Conservation (phyloP, 2,797 vertebrate species). For the Aldrovandia affinis region DNA sequence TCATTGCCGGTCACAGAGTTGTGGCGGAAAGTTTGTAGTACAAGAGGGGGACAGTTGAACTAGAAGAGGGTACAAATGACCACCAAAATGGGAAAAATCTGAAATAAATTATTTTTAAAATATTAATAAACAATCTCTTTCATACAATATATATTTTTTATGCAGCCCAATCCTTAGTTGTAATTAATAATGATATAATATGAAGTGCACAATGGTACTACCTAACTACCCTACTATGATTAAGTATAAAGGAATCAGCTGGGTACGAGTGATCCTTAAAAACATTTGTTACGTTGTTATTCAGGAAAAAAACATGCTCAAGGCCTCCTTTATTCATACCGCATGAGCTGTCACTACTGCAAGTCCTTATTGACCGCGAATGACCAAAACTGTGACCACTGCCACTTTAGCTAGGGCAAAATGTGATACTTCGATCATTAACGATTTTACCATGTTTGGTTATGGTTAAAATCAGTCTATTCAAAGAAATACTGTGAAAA, state of each 20-base stretch:
- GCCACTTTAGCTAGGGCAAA: neutral
- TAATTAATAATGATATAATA: neutral
- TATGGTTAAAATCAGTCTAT: no score
- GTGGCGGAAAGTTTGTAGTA: no score
- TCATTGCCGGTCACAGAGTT: no score
- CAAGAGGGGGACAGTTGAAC: no score
- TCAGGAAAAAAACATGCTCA: no score
- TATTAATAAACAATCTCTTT: neutral
- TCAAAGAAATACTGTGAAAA: no score
- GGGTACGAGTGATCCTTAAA: neutral
- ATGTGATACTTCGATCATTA: neutral
- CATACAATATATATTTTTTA: neutral
- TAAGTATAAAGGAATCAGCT: neutral
- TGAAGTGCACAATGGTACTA: neutral
- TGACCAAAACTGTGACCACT: neutral
- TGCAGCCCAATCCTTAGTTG: neutral
- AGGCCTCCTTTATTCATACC: no score
- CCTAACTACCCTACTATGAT: neutral
- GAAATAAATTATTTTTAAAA: no score
- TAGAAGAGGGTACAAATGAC: no score
- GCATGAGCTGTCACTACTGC: neutral
- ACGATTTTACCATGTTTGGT: neutral
- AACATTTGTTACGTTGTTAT: neutral
- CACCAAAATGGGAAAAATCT: no score
- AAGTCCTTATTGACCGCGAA: neutral